Evolutionary conservation across 2,888 invertebrate species (phyloP).

Genomic region (Metellina segmentata): DNA sequence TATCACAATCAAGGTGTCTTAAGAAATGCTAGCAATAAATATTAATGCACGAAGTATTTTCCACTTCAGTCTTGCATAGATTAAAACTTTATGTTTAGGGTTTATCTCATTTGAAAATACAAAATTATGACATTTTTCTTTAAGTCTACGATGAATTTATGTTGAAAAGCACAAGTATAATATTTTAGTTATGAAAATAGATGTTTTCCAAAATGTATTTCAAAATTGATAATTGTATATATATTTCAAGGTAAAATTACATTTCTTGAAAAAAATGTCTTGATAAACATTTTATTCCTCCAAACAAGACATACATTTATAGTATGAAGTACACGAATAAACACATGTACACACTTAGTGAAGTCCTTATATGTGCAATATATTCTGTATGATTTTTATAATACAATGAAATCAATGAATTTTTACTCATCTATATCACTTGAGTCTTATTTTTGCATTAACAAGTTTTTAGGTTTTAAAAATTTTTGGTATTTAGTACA

Average conservation of each 20-base stretch:
- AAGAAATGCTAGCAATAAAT: not conserved
- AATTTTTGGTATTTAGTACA: not conserved
- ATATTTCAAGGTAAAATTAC: slow-evolving; percentile 36
- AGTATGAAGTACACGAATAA: slow-evolving; percentile 37
- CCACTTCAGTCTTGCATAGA: not conserved
- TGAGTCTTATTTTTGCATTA: slow-evolving; percentile 20
- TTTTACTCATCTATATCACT: slow-evolving; percentile 34
- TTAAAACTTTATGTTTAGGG: not conserved
- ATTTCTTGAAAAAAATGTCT: slow-evolving; percentile 32
- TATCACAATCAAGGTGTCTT: slow-evolving; percentile 29
- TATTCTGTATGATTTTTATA: slow-evolving; percentile 34
- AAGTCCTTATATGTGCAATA: slow-evolving; percentile 41
- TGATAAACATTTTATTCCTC: slow-evolving; percentile 9
- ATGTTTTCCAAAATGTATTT: slow-evolving; percentile 52
- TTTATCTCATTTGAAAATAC: slow-evolving; percentile 30
- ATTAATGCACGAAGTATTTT: not conserved
- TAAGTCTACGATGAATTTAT: slow-evolving; percentile 35
- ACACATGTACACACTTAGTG: slow-evolving; percentile 52
- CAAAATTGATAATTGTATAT: slow-evolving; percentile 51
- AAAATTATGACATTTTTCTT: slow-evolving; percentile 41
- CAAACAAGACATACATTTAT: slow-evolving; percentile 31
- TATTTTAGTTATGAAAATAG: slow-evolving; percentile 61
- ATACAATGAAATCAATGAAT: slow-evolving; percentile 43
- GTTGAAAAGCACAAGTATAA: slow-evolving; percentile 40
- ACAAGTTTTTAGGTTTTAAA: slow-evolving; percentile 19